phyloP scores from a whole-genome alignment of 2,113 vertebrate genomes.

The Bambusicola thoracicus region DNA sequence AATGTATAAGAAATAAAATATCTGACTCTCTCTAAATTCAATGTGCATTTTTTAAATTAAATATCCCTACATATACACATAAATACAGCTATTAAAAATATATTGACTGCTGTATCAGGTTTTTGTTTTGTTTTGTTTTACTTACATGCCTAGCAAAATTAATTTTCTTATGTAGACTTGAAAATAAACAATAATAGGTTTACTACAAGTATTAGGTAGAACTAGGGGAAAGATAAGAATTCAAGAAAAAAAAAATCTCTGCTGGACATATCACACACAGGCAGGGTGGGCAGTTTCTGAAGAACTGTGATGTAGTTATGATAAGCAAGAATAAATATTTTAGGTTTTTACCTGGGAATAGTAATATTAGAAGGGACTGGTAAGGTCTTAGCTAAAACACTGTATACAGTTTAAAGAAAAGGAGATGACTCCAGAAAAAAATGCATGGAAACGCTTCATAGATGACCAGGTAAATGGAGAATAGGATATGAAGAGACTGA shows the following conservation, averaged over 20 bases:
- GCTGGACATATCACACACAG: fast-evolving
- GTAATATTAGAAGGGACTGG: neutral
- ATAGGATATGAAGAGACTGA: neutral
- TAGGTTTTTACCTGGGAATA: neutral
- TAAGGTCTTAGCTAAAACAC: neutral
- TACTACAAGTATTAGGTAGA: neutral
- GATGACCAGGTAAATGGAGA: neutral
- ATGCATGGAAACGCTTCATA: neutral
- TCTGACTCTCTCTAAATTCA: neutral
- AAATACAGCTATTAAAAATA: neutral
- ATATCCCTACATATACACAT: neutral
- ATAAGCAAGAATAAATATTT: neutral
- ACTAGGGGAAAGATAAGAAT: neutral
- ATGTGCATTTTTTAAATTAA: neutral
- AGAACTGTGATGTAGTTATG: neutral
- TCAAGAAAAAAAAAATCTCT: neutral
- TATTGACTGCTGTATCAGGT: neutral
- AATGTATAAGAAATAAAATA: neutral
- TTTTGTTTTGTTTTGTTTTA: neutral
- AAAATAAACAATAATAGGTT: neutral
- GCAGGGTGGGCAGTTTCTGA: neutral
- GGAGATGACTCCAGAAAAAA: neutral
- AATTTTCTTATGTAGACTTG: neutral
- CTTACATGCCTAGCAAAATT: neutral
- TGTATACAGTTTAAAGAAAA: neutral